A percentile compares a stretch with the other conserved stretches of the same genome.
Conservation (phyloP, 1,140 invertebrate species). For the Aphelenchoides avenae region DNA sequence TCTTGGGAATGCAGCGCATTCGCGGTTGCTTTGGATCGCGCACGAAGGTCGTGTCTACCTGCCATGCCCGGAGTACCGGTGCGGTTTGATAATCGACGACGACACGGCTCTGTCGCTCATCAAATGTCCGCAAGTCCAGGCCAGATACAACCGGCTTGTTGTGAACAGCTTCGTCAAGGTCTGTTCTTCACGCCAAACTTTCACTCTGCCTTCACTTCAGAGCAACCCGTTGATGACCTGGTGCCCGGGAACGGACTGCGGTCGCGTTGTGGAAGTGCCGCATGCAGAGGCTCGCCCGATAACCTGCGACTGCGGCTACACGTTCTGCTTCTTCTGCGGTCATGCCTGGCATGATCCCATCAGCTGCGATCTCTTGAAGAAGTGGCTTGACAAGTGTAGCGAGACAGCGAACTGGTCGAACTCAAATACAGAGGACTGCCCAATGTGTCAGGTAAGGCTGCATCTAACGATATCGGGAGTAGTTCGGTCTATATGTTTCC, state of each 20-base stretch:
- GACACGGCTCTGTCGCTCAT: background rate
- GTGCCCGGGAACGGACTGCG: slow-evolving; percentile 95
- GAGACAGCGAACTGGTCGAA: slow-evolving; percentile 99
- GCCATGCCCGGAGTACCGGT: background rate
- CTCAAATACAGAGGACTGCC: slow-evolving; percentile 80
- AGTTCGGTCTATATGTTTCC: too few species aligned
- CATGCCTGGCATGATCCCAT: slow-evolving; percentile 99
- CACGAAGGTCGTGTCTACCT: background rate
- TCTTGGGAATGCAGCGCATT: background rate
- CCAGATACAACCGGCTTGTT: background rate
- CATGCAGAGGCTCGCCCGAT: slow-evolving; percentile 89
- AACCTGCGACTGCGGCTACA: slow-evolving; percentile 77
- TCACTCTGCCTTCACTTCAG: slow-evolving; percentile 63
- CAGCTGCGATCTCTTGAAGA: slow-evolving; percentile 81
- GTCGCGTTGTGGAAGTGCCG: slow-evolving; percentile 86
- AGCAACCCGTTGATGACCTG: slow-evolving; percentile 90
- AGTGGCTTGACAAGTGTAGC: slow-evolving; percentile 98
- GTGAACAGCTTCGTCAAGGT: slow-evolving; percentile 5
- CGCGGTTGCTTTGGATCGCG: background rate
- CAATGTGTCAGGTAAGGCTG: slow-evolving; percentile 42
- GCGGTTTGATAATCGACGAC: slow-evolving; percentile 5
- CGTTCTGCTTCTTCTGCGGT: slow-evolving; percentile 76
- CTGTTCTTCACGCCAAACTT: too few species aligned
- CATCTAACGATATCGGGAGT: too few species aligned
- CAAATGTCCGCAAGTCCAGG: background rate